A percentile compares a stretch with the other conserved stretches of the same genome.
phyloP scores from a whole-genome alignment of 2,888 invertebrate species.

The Cosmorhoe ocellata region DNA sequence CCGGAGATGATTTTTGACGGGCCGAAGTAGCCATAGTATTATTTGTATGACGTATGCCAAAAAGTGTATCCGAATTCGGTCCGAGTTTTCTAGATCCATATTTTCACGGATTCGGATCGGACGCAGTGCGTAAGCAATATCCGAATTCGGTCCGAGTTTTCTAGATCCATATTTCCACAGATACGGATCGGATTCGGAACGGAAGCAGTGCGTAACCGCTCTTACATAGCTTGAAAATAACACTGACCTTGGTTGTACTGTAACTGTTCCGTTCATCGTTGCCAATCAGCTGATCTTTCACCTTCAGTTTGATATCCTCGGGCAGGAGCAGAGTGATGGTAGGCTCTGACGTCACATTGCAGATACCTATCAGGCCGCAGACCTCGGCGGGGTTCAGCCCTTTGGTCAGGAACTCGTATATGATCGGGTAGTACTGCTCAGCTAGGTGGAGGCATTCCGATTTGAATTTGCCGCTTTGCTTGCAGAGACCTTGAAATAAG shows the following conservation, averaged over 20 bases:
- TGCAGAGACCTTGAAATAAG: slow-evolving; percentile 84
- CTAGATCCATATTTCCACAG: too few species aligned
- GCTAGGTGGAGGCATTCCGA: slow-evolving; percentile 89
- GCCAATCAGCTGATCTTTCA: slow-evolving; percentile 53
- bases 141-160: too few species aligned
- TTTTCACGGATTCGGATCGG: too few species aligned
- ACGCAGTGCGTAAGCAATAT: too few species aligned
- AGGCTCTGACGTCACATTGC: slow-evolving; percentile 74
- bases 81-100: too few species aligned
- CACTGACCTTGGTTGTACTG: slow-evolving; percentile 11
- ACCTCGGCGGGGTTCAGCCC: slow-evolving; percentile 86
- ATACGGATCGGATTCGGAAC: too few species aligned
- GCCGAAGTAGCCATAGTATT: too few species aligned
- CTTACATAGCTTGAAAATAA: too few species aligned
- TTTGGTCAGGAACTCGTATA: slow-evolving; percentile 87
- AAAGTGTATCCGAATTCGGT: too few species aligned
- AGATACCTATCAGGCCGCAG: slow-evolving; percentile 88
- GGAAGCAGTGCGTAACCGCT: too few species aligned
- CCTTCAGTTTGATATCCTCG: slow-evolving; percentile 61
- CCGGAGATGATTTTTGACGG: too few species aligned
- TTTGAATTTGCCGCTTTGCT: slow-evolving; percentile 88
- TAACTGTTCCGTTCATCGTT: slow-evolving; percentile 65
- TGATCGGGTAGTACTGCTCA: slow-evolving; percentile 88
- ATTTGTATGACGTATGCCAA: too few species aligned
- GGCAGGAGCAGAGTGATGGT: slow-evolving; percentile 85